Evolutionary conservation across 1,140 invertebrate genomes (phyloP).

Genomic region (Cydia pomonella): DNA sequence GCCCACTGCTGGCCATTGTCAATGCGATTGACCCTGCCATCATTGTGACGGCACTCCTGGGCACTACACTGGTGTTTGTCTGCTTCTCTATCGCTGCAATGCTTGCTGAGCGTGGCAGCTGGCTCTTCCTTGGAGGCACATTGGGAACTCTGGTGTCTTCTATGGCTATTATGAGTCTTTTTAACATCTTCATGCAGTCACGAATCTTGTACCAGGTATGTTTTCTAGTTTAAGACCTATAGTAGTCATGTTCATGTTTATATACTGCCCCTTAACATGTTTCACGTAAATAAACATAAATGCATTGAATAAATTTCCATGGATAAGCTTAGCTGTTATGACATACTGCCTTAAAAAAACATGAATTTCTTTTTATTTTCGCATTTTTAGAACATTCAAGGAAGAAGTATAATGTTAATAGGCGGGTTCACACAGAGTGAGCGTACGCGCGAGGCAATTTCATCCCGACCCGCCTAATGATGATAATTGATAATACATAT

Average conservation of each 20-base stretch:
- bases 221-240: slow-evolving; percentile 39
- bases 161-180: slow-evolving; percentile 88
- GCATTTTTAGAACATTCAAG: no score
- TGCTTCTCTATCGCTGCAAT: slow-evolving; percentile 94
- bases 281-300: background rate
- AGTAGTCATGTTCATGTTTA: background rate
- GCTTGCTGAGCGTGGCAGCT: slow-evolving; percentile 91
- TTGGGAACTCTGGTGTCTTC: slow-evolving; percentile 91
- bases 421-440: no score
- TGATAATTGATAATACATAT: no score
- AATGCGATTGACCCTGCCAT: slow-evolving; percentile 91
- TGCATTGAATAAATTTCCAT: no score
- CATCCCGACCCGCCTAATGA: no score
- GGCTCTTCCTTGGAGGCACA: slow-evolving; percentile 91
- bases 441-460: no score
- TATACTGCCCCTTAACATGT: background rate
- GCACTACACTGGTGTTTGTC: slow-evolving; percentile 93
- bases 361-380: no score
- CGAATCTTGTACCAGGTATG: slow-evolving; percentile 90
- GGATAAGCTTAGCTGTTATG: no score
- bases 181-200: slow-evolving; percentile 94
- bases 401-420: no score
- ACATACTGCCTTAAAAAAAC: no score
- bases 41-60: slow-evolving; percentile 92
- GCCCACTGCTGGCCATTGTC: slow-evolving; percentile 89